These are phyloP conservation scores for Heliconius ismenius DNA, from an alignment of 2,888 invertebrate species.

Conservation along the genomic window DNA sequence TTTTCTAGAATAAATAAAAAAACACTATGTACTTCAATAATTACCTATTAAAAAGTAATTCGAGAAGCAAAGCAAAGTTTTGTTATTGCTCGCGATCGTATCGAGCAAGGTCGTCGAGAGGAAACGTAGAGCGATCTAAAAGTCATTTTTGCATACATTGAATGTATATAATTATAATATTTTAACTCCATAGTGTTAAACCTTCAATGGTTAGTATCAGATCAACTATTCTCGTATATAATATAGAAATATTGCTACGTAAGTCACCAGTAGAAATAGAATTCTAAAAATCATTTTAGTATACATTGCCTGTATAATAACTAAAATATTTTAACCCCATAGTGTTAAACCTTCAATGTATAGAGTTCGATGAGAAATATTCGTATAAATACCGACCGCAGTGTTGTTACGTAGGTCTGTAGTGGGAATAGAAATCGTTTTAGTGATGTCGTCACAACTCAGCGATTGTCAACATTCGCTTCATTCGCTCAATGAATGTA, in stretches of 20 bases:
- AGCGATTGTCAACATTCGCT: conserved; percentile 61
- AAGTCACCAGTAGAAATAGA: conserved; percentile 34
- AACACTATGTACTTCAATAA: conserved; percentile 37
- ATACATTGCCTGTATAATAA: conserved; percentile 36
- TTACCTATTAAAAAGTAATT: conserved; percentile 52
- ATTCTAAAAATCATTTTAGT: conserved; percentile 39
- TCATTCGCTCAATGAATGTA: conserved; percentile 53
- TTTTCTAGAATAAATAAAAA: conserved; percentile 42
- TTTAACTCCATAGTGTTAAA: neutral
- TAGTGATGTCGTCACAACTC: conserved; percentile 59
- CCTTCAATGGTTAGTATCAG: conserved; percentile 23
- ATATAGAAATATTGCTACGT: conserved; percentile 41
- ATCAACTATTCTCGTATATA: neutral
- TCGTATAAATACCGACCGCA: too few relatives aligned
- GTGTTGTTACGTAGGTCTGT: neutral
- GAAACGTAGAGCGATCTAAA: conserved; percentile 37
- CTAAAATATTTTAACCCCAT: neutral
- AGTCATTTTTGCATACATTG: conserved; percentile 42
- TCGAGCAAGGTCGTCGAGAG: conserved; percentile 54
- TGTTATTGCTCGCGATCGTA: conserved; percentile 53
- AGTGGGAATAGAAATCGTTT: conserved; percentile 58
- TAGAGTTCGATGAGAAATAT: neutral
- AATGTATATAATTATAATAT: conserved; percentile 1
- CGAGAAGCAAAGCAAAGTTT: conserved; percentile 60
- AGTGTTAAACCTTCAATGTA: conserved; percentile 21